These are phyloP conservation scores for Sylvilagus bachmani DNA, from an alignment of 2,113 vertebrate genomes.

Conservation along the genomic window DNA sequence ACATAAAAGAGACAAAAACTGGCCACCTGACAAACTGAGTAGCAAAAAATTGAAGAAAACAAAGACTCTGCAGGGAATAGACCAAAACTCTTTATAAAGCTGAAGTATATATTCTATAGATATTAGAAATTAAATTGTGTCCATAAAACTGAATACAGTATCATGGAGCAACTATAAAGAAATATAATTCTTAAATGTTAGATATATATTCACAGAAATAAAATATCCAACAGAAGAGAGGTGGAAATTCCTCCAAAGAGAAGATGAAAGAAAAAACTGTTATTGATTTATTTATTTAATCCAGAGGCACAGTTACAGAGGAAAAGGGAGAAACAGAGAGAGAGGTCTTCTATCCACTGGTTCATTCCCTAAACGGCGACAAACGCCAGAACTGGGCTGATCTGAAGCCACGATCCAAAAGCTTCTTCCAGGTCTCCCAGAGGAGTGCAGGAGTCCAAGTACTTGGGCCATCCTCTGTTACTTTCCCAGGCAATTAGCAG, in stretches of 20 bases:
- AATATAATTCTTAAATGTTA: constrained; percentile 40
- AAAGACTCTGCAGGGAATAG: background rate
- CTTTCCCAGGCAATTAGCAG: too few relatives aligned
- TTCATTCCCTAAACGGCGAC: too few relatives aligned
- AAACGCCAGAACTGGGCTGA: too few relatives aligned
- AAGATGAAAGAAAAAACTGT: background rate
- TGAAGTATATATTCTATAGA: background rate
- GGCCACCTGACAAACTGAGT: background rate
- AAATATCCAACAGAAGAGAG: constrained; percentile 36
- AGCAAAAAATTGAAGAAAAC: background rate
- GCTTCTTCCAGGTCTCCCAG: too few relatives aligned
- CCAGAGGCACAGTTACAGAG: too few relatives aligned
- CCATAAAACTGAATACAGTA: background rate
- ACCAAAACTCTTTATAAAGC: background rate
- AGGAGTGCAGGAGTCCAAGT: too few relatives aligned
- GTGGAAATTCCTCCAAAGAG: background rate
- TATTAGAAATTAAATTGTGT: constrained; percentile 5
- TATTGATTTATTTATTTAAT: too few relatives aligned
- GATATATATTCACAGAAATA: constrained; percentile 35
- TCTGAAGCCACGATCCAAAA: too few relatives aligned
- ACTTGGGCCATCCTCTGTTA: too few relatives aligned
- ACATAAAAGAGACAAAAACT: constrained; percentile 12
- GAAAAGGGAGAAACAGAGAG: too few relatives aligned
- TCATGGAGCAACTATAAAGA: background rate
- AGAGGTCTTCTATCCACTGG: too few relatives aligned